phyloP scores from a whole-genome alignment of 2,797 vertebrate genomes.

The Lerista edwardsae region DNA sequence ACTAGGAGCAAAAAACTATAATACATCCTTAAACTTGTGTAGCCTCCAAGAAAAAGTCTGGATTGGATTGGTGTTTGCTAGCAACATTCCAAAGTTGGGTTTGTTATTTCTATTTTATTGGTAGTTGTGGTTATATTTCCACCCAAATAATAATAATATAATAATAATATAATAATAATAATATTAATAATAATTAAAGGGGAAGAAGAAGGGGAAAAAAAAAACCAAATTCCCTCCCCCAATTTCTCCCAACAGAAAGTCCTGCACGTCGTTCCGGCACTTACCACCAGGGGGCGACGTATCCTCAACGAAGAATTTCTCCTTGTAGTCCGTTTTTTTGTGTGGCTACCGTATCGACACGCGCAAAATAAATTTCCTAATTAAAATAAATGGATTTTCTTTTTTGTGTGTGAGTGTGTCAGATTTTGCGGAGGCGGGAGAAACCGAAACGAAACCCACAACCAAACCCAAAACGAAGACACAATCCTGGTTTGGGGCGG shows the following conservation, averaged over 20 bases:
- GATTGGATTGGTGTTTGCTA: not conserved
- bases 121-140: constrained; percentile 16
- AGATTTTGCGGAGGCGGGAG: not conserved
- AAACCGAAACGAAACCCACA: not conserved
- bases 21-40: constrained; percentile 75
- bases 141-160: constrained; percentile 30
- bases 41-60: constrained; percentile 49
- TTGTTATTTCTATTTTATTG: constrained; percentile 20
- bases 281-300: constrained; percentile 61
- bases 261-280: constrained; percentile 15
- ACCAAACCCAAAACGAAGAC: not conserved
- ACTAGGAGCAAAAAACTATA: constrained; percentile 85
- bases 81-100: constrained; percentile 30
- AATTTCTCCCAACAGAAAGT: constrained; percentile 1
- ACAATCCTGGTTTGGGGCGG: not conserved
- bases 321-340: not conserved
- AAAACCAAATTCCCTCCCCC: not conserved
- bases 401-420: not conserved
- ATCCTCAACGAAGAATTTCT: not conserved
- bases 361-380: constrained; percentile 44
- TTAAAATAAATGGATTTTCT: constrained; percentile 21
- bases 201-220: constrained; percentile 6
- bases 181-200: constrained; percentile 22
- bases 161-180: constrained; percentile 22
- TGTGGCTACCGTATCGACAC: not conserved